Percentiles rank a stretch among this genome's conserved stretches.
phyloP scores from a whole-genome alignment of 2,797 vertebrate species.

The Periparus ater region DNA sequence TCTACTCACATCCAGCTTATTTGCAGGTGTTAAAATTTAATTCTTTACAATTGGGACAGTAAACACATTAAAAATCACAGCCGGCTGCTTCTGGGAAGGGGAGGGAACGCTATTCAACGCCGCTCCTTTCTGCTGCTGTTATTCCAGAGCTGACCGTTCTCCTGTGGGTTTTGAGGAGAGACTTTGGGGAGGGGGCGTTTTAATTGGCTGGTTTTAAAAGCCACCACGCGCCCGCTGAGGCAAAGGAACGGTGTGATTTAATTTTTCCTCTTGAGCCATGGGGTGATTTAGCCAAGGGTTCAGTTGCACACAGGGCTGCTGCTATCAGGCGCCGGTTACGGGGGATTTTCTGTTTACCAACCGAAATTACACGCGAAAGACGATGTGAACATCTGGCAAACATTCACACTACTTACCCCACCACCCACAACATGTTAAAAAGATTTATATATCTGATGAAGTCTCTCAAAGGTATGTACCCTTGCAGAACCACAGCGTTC shows the following conservation, averaged over 20 bases:
- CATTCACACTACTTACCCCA: constrained; percentile 61
- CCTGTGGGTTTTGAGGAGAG: background rate
- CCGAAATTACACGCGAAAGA: constrained; percentile 64
- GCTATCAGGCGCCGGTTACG: constrained; percentile 30
- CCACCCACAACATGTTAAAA: constrained; percentile 66
- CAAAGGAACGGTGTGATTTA: constrained; percentile 2
- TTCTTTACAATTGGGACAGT: constrained; percentile 70
- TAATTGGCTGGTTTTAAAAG: constrained; percentile 46
- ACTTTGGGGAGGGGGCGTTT: background rate
- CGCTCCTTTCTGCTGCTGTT: background rate
- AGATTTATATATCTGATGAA: constrained; percentile 49
- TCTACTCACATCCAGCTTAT: constrained; percentile 55
- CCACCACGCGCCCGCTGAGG: background rate
- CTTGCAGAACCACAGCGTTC: background rate
- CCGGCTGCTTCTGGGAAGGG: background rate
- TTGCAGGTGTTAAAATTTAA: constrained; percentile 73
- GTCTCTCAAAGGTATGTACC: constrained; percentile 51
- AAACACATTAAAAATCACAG: constrained; percentile 57
- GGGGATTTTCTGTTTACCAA: constrained; percentile 70
- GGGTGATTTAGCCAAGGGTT: constrained; percentile 47
- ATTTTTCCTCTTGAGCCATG: constrained; percentile 11
- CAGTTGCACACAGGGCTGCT: constrained; percentile 50
- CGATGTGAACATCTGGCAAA: constrained; percentile 63
- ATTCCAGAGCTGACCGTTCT: background rate
- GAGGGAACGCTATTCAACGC: background rate